These are phyloP conservation scores for Drosophila maculinotata DNA, from an alignment of 2,888 invertebrate species.

Conservation along the genomic window DNA sequence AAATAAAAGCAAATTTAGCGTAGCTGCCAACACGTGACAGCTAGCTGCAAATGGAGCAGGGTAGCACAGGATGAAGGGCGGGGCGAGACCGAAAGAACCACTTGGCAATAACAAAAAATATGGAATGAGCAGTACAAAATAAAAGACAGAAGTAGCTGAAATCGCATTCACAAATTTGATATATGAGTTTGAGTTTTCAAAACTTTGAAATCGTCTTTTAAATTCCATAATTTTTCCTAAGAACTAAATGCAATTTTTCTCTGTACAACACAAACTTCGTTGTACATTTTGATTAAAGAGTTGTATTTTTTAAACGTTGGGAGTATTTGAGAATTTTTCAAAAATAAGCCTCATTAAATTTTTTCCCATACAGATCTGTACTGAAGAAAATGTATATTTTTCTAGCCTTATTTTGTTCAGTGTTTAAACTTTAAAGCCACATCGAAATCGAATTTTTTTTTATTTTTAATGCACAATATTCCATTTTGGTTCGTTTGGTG, in stretches of 20 bases:
- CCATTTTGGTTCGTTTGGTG: background rate
- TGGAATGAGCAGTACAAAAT: slow-evolving; percentile 12
- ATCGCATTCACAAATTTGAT: background rate
- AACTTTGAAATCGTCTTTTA: background rate
- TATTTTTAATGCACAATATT: background rate
- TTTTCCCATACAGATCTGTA: too few species aligned
- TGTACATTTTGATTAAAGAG: too few species aligned
- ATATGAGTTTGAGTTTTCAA: background rate
- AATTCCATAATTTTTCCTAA: too few species aligned
- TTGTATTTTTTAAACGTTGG: too few species aligned
- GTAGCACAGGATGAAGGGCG: background rate
- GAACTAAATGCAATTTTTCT: too few species aligned
- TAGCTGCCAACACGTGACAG: slow-evolving; percentile 65
- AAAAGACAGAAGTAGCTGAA: background rate
- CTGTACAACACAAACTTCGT: too few species aligned
- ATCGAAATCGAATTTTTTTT: too few species aligned
- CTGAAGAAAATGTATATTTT: too few species aligned
- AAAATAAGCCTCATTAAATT: too few species aligned
- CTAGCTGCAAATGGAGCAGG: slow-evolving; percentile 31
- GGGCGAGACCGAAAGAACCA: too few species aligned
- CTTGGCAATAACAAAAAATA: slow-evolving; percentile 21
- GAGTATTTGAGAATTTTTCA: too few species aligned
- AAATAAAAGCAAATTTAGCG: slow-evolving; percentile 54
- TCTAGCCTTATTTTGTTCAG: background rate
- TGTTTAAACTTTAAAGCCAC: too few species aligned